A percentile compares a stretch with the other conserved stretches of the same genome.
Conservation (phyloP, 2,797 vertebrate species). For the Ctenopoma multispine region DNA sequence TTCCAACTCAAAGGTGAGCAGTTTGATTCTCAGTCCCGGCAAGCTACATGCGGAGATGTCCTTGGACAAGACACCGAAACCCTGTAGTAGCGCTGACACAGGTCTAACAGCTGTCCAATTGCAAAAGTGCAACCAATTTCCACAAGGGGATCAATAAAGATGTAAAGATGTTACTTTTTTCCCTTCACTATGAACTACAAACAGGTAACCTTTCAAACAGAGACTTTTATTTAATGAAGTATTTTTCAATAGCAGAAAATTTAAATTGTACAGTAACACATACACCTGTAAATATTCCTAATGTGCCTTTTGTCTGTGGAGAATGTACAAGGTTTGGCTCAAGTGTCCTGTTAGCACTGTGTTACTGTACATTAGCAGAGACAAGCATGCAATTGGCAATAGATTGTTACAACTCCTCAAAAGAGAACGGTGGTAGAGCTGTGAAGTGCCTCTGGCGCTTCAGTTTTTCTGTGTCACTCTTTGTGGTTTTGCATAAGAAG, state of each 20-base stretch:
- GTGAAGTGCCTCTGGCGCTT: conserved; percentile 51
- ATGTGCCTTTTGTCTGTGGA: not conserved
- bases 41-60: too few species aligned
- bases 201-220: not conserved
- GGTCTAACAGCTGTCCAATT: too few species aligned
- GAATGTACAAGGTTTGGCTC: not conserved
- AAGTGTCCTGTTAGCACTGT: not conserved
- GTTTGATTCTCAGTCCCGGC: too few species aligned
- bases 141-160: too few species aligned
- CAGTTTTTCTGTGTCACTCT: conserved; percentile 74
- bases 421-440: conserved; percentile 24
- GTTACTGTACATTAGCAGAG: conserved; percentile 11
- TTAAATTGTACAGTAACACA: not conserved
- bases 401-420: conserved; percentile 52
- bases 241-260: not conserved
- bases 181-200: not conserved
- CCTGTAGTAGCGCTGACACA: too few species aligned
- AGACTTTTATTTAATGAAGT: not conserved
- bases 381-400: conserved; percentile 52
- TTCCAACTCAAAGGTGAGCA: too few species aligned
- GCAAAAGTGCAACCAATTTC: too few species aligned
- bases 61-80: too few species aligned
- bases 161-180: too few species aligned
- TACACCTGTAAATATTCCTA: not conserved
- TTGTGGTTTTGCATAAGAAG: not conserved